Percentiles rank a stretch among this genome's conserved stretches.
Conservation (phyloP, 2,797 vertebrate species). For the Pseudomugil gertrudae region DNA sequence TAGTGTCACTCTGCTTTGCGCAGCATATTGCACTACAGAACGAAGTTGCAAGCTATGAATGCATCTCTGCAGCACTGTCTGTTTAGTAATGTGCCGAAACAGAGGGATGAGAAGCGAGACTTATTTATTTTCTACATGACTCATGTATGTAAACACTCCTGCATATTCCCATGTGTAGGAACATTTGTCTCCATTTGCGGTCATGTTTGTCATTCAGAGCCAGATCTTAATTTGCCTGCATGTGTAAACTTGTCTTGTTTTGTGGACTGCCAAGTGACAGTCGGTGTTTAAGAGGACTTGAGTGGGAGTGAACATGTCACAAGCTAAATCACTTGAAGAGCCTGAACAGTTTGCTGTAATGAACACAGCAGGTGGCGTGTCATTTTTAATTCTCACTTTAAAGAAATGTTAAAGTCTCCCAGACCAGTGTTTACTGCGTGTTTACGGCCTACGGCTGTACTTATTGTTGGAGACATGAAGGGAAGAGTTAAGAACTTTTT, state of each 20-base stretch:
- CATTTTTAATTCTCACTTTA: conserved; percentile 78
- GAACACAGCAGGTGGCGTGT: conserved; percentile 78
- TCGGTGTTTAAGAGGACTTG: conserved; percentile 54
- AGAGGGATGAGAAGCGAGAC: conserved; percentile 11
- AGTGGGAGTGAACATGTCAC: conserved; percentile 65
- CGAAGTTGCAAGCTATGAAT: conserved; percentile 35
- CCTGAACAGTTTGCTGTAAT: conserved; percentile 71
- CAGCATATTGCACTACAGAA: conserved; percentile 51
- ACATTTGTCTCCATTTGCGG: conserved; percentile 38
- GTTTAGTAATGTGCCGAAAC: conserved; percentile 36
- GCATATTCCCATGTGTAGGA: conserved; percentile 40
- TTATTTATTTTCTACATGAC: conserved; percentile 7
- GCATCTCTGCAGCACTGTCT: conserved; percentile 15
- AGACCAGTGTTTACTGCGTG: conserved; percentile 71
- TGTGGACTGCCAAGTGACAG: conserved; percentile 41
- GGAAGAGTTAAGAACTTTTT: conserved; percentile 37
- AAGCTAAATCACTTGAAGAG: conserved; percentile 60
- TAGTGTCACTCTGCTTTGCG: conserved; percentile 35
- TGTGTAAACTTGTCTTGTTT: conserved; percentile 43
- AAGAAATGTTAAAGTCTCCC: conserved; percentile 41
- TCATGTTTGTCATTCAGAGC: conserved; percentile 30
- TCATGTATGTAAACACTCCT: conserved; percentile 25
- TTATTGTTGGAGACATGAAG: conserved; percentile 46
- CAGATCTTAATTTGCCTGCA: conserved; percentile 27
- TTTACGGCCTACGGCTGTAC: conserved; percentile 71